These are phyloP conservation scores for Steinernema carpocapsae DNA, from an alignment of 2,888 invertebrate genomes.

Conservation along the genomic window DNA sequence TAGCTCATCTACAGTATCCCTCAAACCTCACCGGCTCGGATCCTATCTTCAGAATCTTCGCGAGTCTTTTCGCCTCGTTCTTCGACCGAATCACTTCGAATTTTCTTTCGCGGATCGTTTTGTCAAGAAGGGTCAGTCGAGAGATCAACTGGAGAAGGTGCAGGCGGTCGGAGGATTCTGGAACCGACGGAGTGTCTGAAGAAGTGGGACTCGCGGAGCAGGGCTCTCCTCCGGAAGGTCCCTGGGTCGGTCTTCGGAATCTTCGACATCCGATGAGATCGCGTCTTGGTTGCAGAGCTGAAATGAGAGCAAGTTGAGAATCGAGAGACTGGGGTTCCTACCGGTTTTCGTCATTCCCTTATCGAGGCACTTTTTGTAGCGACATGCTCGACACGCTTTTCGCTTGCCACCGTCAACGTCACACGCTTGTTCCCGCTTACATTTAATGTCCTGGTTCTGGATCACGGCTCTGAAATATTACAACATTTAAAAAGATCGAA, in stretches of 20 bases:
- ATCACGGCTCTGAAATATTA: conserved; percentile 68
- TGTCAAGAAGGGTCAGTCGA: conserved; percentile 49
- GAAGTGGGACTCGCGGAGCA: neutral
- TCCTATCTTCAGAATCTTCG: conserved; percentile 36
- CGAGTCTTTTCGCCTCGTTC: conserved; percentile 59
- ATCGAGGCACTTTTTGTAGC: conserved; percentile 66
- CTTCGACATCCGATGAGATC: conserved; percentile 65
- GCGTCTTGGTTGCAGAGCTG: conserved; percentile 66
- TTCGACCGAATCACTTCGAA: conserved; percentile 58
- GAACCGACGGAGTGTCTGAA: conserved; percentile 19
- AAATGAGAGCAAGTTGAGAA: neutral
- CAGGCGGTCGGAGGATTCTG: conserved; percentile 36
- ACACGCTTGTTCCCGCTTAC: conserved; percentile 62
- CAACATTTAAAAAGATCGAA: no score
- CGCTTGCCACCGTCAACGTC: conserved; percentile 56
- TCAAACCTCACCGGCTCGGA: conserved; percentile 9
- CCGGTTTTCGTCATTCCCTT: conserved; percentile 68
- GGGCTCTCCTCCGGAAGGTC: neutral
- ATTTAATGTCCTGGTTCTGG: conserved; percentile 65
- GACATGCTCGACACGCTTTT: conserved; percentile 66
- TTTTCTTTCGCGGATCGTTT: conserved; percentile 53
- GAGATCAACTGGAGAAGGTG: conserved; percentile 49
- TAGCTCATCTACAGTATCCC: no score
- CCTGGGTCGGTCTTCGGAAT: conserved; percentile 27
- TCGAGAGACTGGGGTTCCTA: conserved; percentile 38